These are phyloP conservation scores for Heliconius nattereri DNA, from an alignment of 1,140 invertebrate genomes.

Conservation along the genomic window DNA sequence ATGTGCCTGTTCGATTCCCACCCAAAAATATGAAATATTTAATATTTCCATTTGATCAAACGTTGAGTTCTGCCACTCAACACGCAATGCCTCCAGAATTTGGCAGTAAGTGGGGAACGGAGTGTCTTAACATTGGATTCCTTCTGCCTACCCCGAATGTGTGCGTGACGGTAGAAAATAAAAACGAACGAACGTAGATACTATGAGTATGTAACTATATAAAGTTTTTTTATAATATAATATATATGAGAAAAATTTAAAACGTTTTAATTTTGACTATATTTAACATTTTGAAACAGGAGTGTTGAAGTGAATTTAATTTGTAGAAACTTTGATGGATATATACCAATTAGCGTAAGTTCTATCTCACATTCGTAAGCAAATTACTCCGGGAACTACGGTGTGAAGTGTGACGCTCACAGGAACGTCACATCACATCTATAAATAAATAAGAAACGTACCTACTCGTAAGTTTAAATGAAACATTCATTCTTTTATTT, in stretches of 20 bases:
- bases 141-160: no score
- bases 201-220: no score
- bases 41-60: no score
- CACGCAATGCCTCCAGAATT: no score
- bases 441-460: background rate
- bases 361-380: slow-evolving; percentile 66
- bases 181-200: no score
- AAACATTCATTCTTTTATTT: background rate
- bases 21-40: no score
- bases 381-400: slow-evolving; percentile 55
- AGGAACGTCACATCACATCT: background rate
- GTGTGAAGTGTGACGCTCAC: slow-evolving; percentile 2
- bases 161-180: no score
- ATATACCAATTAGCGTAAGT: slow-evolving; percentile 61
- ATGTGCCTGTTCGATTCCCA: no score
- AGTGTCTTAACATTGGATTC: no score
- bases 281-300: background rate
- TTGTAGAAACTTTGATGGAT: slow-evolving; percentile 54
- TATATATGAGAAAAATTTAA: background rate
- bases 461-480: background rate
- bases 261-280: background rate
- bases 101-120: no score
- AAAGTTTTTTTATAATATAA: no score
- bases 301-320: slow-evolving; percentile 24
- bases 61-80: no score